Evolutionary conservation across 2,888 invertebrate species (phyloP).

Genomic region (Gandaritis pyraliata): DNA sequence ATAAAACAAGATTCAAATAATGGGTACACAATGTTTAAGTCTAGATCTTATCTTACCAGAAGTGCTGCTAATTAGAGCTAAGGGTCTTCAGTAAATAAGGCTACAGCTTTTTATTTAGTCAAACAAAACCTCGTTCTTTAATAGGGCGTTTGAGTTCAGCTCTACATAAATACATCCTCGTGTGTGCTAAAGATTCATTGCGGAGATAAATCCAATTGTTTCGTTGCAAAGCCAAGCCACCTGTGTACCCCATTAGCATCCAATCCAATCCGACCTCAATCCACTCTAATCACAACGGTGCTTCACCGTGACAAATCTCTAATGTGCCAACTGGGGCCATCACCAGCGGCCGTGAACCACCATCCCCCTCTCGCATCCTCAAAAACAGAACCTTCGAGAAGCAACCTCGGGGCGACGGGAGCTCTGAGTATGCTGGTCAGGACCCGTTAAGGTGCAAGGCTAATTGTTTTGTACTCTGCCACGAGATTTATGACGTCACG

Average conservation of each 20-base stretch:
- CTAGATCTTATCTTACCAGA: too few species aligned
- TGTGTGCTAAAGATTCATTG: slow-evolving; percentile 14
- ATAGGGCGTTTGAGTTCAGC: too few species aligned
- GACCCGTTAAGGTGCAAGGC: slow-evolving; percentile 64
- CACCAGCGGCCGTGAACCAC: slow-evolving; percentile 49
- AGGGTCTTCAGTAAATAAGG: too few species aligned
- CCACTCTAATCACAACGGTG: slow-evolving; percentile 57
- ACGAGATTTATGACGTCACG: slow-evolving; percentile 71
- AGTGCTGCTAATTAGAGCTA: too few species aligned
- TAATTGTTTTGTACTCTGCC: slow-evolving; percentile 67
- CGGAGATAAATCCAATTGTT: slow-evolving; percentile 28
- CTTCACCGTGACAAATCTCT: slow-evolving; percentile 68
- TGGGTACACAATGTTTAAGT: too few species aligned
- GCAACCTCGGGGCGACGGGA: slow-evolving; percentile 30
- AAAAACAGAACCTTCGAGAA: slow-evolving; percentile 29
- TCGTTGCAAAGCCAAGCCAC: slow-evolving; percentile 31
- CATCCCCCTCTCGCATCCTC: slow-evolving; percentile 32
- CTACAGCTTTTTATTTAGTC: too few species aligned
- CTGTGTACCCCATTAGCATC: slow-evolving; percentile 36
- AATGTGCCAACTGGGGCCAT: slow-evolving; percentile 57
- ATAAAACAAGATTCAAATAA: too few species aligned
- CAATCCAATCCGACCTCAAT: slow-evolving; percentile 42
- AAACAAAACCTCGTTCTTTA: too few species aligned
- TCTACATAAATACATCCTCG: background rate
- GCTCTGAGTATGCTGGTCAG: slow-evolving; percentile 47